phyloP scores from a whole-genome alignment of 2,113 vertebrate genomes.

The Rhea pennata region DNA sequence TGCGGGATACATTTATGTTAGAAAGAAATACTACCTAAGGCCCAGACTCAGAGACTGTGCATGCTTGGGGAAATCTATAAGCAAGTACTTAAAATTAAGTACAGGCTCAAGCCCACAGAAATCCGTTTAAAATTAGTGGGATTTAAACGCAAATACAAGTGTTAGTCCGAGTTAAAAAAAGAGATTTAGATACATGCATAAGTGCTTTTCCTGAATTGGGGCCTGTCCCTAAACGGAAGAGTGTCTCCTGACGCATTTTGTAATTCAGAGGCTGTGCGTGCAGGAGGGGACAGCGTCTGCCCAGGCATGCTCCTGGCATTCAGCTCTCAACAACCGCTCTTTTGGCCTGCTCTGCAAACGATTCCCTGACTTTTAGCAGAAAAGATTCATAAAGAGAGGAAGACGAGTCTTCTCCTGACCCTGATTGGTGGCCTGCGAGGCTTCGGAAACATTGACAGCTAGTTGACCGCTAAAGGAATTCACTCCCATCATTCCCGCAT shows the following conservation, averaged over 20 bases:
- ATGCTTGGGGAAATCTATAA: not conserved
- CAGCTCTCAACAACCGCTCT: not conserved
- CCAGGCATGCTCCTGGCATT: not conserved
- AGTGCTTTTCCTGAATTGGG: rapidly evolving
- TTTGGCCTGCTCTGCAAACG: rapidly evolving
- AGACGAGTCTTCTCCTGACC: conserved; percentile 78
- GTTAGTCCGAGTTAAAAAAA: not conserved
- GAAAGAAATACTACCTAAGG: not conserved
- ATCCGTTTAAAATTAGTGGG: not conserved
- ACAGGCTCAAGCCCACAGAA: not conserved
- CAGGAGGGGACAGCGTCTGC: not conserved
- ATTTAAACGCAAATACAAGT: not conserved
- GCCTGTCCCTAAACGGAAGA: not conserved
- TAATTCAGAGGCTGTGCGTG: not conserved
- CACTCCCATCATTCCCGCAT: conserved; percentile 95
- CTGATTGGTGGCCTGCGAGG: conserved; percentile 92
- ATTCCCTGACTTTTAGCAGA: not conserved
- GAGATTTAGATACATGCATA: not conserved
- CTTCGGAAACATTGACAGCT: conserved; percentile 94
- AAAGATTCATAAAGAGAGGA: not conserved
- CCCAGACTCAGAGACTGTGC: not conserved
- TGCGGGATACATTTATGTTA: not conserved
- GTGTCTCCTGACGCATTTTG: not conserved
- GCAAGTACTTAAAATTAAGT: not conserved
- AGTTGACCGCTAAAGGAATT: conserved; percentile 97